Evolutionary conservation across 2,113 vertebrate genomes (phyloP).

Genomic region (Ceyx cyanopectus): DNA sequence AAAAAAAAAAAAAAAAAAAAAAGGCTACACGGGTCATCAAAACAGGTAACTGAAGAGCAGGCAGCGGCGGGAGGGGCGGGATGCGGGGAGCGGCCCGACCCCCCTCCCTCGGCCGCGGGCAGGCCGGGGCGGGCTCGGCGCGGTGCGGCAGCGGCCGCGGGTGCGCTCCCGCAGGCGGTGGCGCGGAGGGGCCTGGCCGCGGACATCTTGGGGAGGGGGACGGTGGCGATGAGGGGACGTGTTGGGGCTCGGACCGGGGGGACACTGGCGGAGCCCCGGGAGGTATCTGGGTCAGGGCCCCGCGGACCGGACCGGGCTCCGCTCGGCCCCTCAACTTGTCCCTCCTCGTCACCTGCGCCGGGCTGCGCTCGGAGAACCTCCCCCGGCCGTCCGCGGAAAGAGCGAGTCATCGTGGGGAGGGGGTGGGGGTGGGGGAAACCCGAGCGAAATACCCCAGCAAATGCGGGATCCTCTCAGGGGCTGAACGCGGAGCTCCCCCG

Average conservation of each 20-base stretch:
- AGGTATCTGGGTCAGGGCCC: slow-evolving; percentile 46
- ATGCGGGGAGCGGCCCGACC: no score
- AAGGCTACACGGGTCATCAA: neutral
- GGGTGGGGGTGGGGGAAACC: neutral
- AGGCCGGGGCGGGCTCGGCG: no score
- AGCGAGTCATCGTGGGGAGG: neutral
- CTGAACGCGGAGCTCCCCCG: neutral
- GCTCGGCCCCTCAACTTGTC: neutral
- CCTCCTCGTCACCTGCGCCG: neutral
- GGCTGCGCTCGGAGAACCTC: neutral
- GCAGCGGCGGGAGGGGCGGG: no score
- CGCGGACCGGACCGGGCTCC: neutral
- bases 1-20: neutral
- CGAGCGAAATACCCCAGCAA: neutral
- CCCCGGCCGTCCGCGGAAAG: neutral
- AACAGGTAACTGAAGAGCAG: no score
- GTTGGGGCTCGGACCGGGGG: neutral
- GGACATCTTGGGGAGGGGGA: neutral
- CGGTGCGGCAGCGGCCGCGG: no score
- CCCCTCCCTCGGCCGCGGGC: no score
- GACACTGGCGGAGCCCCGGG: neutral
- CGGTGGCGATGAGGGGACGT: neutral
- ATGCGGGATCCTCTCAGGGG: neutral
- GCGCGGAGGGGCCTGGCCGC: neutral
- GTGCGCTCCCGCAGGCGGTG: no score